Evolutionary conservation across 2,888 invertebrate species (phyloP).

Genomic region (Rhabditoides inermis): DNA sequence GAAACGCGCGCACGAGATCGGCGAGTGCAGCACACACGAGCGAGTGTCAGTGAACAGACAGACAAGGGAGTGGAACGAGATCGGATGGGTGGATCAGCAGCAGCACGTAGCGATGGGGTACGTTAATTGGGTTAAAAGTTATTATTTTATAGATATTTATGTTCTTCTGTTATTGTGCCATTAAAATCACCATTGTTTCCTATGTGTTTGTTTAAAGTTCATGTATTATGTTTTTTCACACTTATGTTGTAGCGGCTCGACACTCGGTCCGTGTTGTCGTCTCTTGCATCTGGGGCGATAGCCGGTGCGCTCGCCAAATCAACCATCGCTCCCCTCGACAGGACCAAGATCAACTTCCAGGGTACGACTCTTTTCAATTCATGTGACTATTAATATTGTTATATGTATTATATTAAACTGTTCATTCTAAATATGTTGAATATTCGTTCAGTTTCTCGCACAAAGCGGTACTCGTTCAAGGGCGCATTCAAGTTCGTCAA

Average conservation of each 20-base stretch:
- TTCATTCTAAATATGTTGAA: background rate
- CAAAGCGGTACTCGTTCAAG: constrained; percentile 55
- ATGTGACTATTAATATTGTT: background rate
- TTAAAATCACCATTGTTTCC: too few species aligned
- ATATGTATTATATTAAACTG: constrained; percentile 1
- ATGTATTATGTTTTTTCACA: too few species aligned
- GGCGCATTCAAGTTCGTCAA: constrained; percentile 57
- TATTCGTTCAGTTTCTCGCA: constrained; percentile 49
- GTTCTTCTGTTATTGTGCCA: too few species aligned
- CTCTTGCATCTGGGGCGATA: constrained; percentile 78
- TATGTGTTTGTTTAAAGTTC: too few species aligned
- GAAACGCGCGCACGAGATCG: too few species aligned
- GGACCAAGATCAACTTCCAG: constrained; percentile 97
- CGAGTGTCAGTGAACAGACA: too few species aligned
- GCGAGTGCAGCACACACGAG: too few species aligned
- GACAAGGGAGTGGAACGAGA: too few species aligned
- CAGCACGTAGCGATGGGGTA: too few species aligned
- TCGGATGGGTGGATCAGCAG: too few species aligned
- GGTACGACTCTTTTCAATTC: constrained; percentile 22
- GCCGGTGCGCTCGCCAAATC: constrained; percentile 92
- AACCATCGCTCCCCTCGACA: constrained; percentile 86
- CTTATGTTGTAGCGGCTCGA: background rate
- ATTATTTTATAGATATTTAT: too few species aligned
- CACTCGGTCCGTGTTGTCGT: constrained; percentile 59
- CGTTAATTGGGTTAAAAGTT: too few species aligned